Evolutionary conservation across 2,797 vertebrate species (phyloP), one percentile per base, ranked within the genome.

Genomic region (Mallotus villosus): DNA sequence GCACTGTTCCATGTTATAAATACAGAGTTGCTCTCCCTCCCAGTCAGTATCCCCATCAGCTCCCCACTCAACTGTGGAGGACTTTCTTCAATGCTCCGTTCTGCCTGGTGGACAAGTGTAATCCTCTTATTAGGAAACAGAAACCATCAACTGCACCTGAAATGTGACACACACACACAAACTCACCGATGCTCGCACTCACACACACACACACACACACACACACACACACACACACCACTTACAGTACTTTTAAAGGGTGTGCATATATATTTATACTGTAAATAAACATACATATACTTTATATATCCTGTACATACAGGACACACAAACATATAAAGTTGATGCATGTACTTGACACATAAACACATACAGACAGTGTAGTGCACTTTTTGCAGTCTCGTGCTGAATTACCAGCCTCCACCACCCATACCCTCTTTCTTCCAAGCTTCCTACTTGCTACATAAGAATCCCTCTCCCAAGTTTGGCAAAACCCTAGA

Each of bases 401-500:
- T 46, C 12, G 2, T 46, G 12, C 41, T 46, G 14, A 11, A 46
- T 46, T 46, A 14, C 41, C 41, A 46, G 41, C 41, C 37, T 41
- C 37, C 37, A 41, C 37, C 8, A 46, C 41, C 41, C 12, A 46
- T 12, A 14, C 41, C 11, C 2, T 41, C 11, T 46, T 46, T 46
- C 14, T 46, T 46, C 41, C 12, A 46, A 53, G 51, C 73, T 83
- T 76, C 71, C 60, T 72, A 51, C 51, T 83, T 75, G 72, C 82
- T 71, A 78, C 92, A 91, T 89, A 90, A 89, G 88, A 86, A 85
- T 89, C 92, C 91, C 90, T 88, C 84, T 90, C 73, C 75, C 73
- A 86, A 77, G 82, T 88, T 89, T 92, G 92, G 85, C 90, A 90
- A 88, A 77, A 71, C 75, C 78, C 75, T 80, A 75, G 73, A 91